Evolutionary conservation across 2,113 vertebrate genomes (phyloP).

Genomic region (Excalfactoria chinensis): DNA sequence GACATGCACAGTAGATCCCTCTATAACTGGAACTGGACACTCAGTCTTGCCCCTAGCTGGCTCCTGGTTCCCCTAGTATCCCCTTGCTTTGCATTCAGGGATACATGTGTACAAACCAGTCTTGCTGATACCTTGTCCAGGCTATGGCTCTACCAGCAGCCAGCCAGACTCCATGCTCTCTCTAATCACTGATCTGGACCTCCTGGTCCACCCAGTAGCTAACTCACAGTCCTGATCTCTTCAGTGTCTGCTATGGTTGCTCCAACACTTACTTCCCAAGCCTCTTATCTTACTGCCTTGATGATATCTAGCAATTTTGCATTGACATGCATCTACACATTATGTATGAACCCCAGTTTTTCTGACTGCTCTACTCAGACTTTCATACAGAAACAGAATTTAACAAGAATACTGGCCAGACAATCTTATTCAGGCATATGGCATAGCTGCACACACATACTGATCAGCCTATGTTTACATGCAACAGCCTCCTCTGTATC

Average conservation of each 20-base stretch:
- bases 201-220: background rate
- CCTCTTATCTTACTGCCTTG: background rate
- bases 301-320: background rate
- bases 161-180: background rate
- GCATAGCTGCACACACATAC: background rate
- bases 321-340: background rate
- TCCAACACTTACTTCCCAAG: background rate
- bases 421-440: background rate
- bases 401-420: background rate
- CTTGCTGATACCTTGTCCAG: background rate
- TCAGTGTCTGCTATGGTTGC: background rate
- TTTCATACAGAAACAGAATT: background rate
- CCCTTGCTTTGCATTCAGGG: background rate
- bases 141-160: background rate
- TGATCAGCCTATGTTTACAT: background rate
- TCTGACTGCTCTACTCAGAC: background rate
- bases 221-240: background rate
- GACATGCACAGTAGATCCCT: background rate
- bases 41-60: background rate
- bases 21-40: background rate
- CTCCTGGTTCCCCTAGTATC: background rate
- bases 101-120: background rate
- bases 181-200: background rate
- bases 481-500: background rate
- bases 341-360: too few species aligned